Evolutionary conservation across 2,888 invertebrate genomes (phyloP).

Genomic region (Eurytoma californica): DNA sequence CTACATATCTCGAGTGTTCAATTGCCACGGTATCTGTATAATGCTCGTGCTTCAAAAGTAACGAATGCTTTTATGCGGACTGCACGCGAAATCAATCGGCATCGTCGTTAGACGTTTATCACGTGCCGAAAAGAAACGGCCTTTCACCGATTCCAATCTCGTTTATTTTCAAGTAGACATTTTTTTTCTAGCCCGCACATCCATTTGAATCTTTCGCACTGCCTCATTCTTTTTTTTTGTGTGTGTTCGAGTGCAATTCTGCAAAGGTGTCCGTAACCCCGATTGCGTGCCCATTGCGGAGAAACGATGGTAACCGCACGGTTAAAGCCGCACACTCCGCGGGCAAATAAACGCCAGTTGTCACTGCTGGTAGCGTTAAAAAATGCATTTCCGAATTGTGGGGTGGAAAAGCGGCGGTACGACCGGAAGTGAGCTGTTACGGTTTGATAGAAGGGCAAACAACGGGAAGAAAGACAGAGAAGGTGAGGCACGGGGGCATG

Average conservation of each 20-base stretch:
- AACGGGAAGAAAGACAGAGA: slow-evolving; percentile 50
- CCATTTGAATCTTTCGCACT: no score
- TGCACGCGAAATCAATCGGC: slow-evolving; percentile 39
- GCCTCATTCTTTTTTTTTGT: background rate
- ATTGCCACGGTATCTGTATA: slow-evolving; percentile 41
- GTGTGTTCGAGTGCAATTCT: background rate
- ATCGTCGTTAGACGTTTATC: slow-evolving; percentile 21
- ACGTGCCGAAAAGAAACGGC: slow-evolving; percentile 10
- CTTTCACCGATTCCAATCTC: no score
- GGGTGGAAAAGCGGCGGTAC: slow-evolving; percentile 42
- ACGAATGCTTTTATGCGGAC: slow-evolving; percentile 37
- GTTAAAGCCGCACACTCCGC: background rate
- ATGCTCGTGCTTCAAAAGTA: slow-evolving; percentile 33
- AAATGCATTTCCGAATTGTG: slow-evolving; percentile 42
- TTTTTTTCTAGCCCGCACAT: no score
- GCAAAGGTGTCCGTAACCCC: background rate
- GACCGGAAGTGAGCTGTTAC: slow-evolving; percentile 66
- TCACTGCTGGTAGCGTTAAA: slow-evolving; percentile 41
- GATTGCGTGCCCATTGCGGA: background rate
- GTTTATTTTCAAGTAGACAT: no score
- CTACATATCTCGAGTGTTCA: slow-evolving; percentile 44
- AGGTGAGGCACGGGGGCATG: background rate
- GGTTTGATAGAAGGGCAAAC: slow-evolving; percentile 70
- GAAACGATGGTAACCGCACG: background rate
- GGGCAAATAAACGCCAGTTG: slow-evolving; percentile 46